A percentile compares a stretch with the other conserved stretches of the same genome.
Conservation (phyloP, 1,140 invertebrate genomes). For the Agraylea sexmaculata region DNA sequence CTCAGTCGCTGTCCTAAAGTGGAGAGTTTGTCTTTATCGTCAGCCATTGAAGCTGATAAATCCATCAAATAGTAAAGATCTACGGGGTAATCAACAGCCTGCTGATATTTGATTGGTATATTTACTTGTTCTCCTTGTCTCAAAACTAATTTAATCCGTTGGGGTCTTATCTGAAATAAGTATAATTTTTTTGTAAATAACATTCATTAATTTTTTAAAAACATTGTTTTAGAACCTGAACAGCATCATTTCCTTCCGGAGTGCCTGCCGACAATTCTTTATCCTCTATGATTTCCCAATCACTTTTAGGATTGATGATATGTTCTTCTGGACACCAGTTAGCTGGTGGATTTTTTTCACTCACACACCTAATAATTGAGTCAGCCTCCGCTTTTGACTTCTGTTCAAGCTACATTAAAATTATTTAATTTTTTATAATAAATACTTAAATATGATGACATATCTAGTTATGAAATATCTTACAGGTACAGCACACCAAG, state of each 20-base stretch:
- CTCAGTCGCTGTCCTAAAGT: slow-evolving; percentile 52
- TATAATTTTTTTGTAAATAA: neutral
- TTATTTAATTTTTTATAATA: neutral
- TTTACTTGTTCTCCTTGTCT: slow-evolving; percentile 23
- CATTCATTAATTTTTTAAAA: slow-evolving; percentile 1
- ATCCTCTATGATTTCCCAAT: neutral
- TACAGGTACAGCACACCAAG: slow-evolving; percentile 12
- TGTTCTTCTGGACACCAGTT: slow-evolving; percentile 10
- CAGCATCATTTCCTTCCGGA: neutral
- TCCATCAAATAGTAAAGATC: slow-evolving; percentile 87
- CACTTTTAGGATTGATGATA: slow-evolving; percentile 1
- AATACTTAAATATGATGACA: neutral
- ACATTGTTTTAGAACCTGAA: slow-evolving; percentile 3
- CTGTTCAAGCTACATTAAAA: slow-evolving; percentile 5
- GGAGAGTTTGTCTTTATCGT: slow-evolving; percentile 55
- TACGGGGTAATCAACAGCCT: slow-evolving; percentile 71
- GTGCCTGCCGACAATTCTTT: slow-evolving; percentile 1
- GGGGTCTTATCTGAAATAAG: slow-evolving; percentile 30
- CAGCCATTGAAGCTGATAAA: slow-evolving; percentile 66
- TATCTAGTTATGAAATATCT: neutral
- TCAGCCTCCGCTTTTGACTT: slow-evolving; percentile 6
- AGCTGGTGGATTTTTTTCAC: slow-evolving; percentile 1
- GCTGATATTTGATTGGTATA: slow-evolving; percentile 36
- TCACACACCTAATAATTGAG: slow-evolving; percentile 4
- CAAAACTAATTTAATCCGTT: slow-evolving; percentile 24